phyloP scores from a whole-genome alignment of 1,140 invertebrate genomes.

The Drepana arcuata region DNA sequence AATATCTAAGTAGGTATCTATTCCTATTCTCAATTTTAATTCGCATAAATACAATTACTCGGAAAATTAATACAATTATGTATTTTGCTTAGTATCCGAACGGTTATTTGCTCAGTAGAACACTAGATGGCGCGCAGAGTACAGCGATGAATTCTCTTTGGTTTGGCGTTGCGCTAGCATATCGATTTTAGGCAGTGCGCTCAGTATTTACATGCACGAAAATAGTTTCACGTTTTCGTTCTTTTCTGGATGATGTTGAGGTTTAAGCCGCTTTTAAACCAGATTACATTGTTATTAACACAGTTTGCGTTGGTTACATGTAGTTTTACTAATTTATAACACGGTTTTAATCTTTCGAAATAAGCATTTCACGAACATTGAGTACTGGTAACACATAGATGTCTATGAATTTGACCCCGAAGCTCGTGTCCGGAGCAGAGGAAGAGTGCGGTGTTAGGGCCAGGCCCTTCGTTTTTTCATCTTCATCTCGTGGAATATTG shows the following conservation, averaged over 20 bases:
- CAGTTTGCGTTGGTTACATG: too few species aligned
- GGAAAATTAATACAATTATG: background rate
- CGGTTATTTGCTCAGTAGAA: too few species aligned
- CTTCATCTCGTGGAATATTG: constrained; percentile 52
- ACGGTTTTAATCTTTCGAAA: too few species aligned
- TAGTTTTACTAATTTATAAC: too few species aligned
- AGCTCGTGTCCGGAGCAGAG: constrained; percentile 66
- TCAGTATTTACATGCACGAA: constrained; percentile 46
- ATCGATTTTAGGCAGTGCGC: constrained; percentile 51
- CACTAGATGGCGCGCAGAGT: constrained; percentile 37
- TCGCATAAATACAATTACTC: background rate
- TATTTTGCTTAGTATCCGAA: too few species aligned
- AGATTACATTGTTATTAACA: too few species aligned
- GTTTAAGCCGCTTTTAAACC: too few species aligned
- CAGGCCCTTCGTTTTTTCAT: constrained; percentile 63
- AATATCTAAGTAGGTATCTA: background rate
- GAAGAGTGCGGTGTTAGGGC: constrained; percentile 64
- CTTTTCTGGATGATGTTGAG: too few species aligned
- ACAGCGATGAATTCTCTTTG: constrained; percentile 39
- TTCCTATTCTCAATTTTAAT: too few species aligned
- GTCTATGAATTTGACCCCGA: constrained; percentile 71
- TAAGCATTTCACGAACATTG: too few species aligned
- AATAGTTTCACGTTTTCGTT: too few species aligned
- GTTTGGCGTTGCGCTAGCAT: constrained; percentile 58
- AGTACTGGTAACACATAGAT: constrained; percentile 50